These are phyloP conservation scores for Chamaetylas fuelleborni DNA, from an alignment of 2,113 vertebrate species.

Conservation along the genomic window DNA sequence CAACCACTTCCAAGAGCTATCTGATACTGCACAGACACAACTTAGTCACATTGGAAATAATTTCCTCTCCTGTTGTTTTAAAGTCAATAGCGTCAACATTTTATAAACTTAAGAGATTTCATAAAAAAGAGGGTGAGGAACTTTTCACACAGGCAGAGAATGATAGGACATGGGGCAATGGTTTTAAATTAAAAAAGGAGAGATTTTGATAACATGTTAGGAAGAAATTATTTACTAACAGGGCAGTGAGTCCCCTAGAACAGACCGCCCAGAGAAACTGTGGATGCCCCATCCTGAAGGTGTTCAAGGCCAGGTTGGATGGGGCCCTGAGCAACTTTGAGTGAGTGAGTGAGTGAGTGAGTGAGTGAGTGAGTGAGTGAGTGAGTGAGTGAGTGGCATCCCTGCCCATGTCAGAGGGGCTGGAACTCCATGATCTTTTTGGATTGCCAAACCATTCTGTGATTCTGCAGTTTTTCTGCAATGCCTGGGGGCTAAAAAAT, in stretches of 20 bases:
- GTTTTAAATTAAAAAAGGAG: not conserved
- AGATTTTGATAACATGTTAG: not conserved
- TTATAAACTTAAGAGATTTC: not conserved
- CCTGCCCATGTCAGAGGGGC: not conserved
- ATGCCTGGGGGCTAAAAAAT: not conserved
- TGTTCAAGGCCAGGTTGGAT: not conserved
- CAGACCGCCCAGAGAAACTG: not conserved
- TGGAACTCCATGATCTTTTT: not conserved
- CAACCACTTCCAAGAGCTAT: not conserved
- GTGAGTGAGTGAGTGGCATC: not conserved
- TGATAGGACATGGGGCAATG: fast-evolving
- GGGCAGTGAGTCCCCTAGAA: not conserved
- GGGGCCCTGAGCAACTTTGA: not conserved
- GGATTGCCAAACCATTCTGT: not conserved
- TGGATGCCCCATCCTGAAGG: not conserved
- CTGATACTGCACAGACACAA: not conserved
- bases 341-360: not conserved
- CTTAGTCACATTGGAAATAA: not conserved
- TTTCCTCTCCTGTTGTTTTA: not conserved
- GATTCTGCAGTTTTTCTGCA: fast-evolving
- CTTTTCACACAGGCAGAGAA: not conserved
- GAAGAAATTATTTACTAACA: not conserved
- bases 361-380: not conserved
- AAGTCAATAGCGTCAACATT: not conserved
- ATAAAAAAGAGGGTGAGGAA: not conserved